These are phyloP conservation scores for Pollenia amentaria DNA, from an alignment of 2,888 invertebrate genomes.

Conservation along the genomic window DNA sequence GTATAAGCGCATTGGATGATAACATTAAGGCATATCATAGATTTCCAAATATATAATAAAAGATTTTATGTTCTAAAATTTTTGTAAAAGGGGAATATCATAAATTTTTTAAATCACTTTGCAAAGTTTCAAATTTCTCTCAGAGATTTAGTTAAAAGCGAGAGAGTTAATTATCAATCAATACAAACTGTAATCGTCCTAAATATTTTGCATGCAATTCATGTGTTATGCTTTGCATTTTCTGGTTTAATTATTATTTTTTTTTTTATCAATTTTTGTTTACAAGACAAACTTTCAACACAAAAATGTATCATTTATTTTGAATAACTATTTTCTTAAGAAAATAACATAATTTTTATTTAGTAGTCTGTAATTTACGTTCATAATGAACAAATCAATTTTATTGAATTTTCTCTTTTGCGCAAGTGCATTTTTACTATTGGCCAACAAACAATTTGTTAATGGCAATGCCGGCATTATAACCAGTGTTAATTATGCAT, in stretches of 20 bases:
- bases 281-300: conserved; percentile 30
- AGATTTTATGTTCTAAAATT: no score
- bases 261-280: conserved; percentile 7
- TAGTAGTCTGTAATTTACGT: conserved; percentile 62
- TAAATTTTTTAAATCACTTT: no score
- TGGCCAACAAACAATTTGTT: neutral
- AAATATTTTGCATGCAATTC: conserved; percentile 50
- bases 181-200: neutral
- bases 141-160: no score
- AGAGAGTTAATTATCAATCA: neutral
- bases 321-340: neutral
- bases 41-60: neutral
- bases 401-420: conserved; percentile 35
- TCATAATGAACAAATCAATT: conserved; percentile 62
- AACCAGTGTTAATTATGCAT: conserved; percentile 80
- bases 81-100: no score
- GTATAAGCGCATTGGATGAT: no score
- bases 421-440: conserved; percentile 18
- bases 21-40: conserved; percentile 6
- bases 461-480: conserved; percentile 73
- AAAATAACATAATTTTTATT: conserved; percentile 6
- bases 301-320: conserved; percentile 50
- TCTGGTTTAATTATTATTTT: conserved; percentile 26
- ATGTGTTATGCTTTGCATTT: conserved; percentile 26
- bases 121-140: no score